Percentiles rank a stretch among this genome's conserved stretches.
These are phyloP conservation scores for Heteractis magnifica DNA, from an alignment of 92 coral and sea anemone genomes.

Conservation along the genomic window DNA sequence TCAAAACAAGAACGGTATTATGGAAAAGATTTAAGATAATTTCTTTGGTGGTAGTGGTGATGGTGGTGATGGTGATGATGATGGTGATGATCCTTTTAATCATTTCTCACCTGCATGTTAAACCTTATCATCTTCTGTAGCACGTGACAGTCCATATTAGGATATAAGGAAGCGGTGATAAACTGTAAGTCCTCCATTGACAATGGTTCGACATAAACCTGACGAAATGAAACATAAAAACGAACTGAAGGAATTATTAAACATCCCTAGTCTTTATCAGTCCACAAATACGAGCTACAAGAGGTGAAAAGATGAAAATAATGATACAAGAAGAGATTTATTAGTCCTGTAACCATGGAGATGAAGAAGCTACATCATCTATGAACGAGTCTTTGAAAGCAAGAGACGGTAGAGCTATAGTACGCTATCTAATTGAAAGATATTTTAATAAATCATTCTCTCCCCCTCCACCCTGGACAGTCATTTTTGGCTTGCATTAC, in stretches of 20 bases:
- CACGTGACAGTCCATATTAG: constrained; percentile 55
- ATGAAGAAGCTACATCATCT: too few relatives aligned
- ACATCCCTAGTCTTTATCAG: background rate
- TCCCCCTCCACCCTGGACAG: too few relatives aligned
- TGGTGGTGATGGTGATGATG: constrained; percentile 58
- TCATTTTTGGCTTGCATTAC: constrained; percentile 21
- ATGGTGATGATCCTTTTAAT: too few relatives aligned
- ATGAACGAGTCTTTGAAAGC: too few relatives aligned
- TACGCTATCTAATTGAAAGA: too few relatives aligned
- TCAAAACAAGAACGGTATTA: background rate
- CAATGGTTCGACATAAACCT: constrained; percentile 93
- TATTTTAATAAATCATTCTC: too few relatives aligned
- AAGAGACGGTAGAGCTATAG: too few relatives aligned
- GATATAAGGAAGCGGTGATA: constrained; percentile 81
- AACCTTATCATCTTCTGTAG: constrained; percentile 83
- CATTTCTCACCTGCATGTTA: constrained; percentile 62
- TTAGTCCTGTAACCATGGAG: too few relatives aligned
- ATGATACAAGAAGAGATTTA: too few relatives aligned
- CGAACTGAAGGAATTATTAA: background rate
- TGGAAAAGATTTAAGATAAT: background rate
- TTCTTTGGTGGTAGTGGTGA: constrained; percentile 34
- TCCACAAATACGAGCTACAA: background rate
- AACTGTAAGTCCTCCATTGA: constrained; percentile 77
- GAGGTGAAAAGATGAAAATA: too few relatives aligned
- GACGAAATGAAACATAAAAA: background rate